Evolutionary conservation across 2,797 vertebrate species (phyloP), one percentile per base, ranked within the genome.

Genomic region (Myotis planiceps): DNA sequence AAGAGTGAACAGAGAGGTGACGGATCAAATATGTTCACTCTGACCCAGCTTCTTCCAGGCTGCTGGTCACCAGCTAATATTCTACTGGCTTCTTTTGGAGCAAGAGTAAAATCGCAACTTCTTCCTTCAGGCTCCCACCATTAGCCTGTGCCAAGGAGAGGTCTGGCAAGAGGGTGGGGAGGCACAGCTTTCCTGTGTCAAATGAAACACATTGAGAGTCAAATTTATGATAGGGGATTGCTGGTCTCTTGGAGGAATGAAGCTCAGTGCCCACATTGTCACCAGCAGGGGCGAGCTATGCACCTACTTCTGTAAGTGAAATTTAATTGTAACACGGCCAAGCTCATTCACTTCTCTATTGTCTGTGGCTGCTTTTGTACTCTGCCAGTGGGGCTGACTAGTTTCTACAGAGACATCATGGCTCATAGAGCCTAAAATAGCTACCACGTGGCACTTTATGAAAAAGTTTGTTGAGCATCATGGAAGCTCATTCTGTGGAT

Each of bases 381-480:
- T 65, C 6, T 18, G 25, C 15, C 3, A 39, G 10, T 0, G 65
- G 4, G 66, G 42, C 25, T 25, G 14, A 66, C 23, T 63, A 32
- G 12, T 51, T 85, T 68, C 27, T 7, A 80, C 21, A 78, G 16
- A 68, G 51, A 80, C 7, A 53, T 9, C 39, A 32, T 49, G 37
- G 27, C 16, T 49, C 32, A 9, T 12, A 39, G 6, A 71, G 23
- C 6, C 45, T 69, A 74, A 81, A 93, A 39, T n/a, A 16, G 37
- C 23, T 6, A 32, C 2, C 37, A 0, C n/a, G 1, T 84, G 29
- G 2, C 7, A 25, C 2, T 75, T 55, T 7, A 53, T 1, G 34
- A 49, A 49, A 76, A 74, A 10, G 0, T 14, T 83, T 84, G 23
- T 37, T 42, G 16, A 81, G 68, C 53, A 47, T 47, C 25, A 32